phyloP scores from a whole-genome alignment of 2,113 vertebrate species.

The Hippocampus barbouri region DNA sequence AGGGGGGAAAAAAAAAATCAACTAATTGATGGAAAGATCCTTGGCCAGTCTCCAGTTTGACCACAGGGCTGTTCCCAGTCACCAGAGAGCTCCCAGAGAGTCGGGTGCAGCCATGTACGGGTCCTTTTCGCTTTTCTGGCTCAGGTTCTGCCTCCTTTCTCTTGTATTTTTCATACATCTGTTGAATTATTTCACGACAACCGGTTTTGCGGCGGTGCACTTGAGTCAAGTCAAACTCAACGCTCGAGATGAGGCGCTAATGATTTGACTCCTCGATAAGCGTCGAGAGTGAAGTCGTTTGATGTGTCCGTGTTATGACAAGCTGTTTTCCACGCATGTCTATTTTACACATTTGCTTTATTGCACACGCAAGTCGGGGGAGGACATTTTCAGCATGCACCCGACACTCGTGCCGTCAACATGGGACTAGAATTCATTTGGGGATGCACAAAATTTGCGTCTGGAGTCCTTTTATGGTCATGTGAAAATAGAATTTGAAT shows the following conservation, averaged over 20 bases:
- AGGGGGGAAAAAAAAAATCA: slow-evolving; percentile 25
- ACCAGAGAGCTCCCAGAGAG: slow-evolving; percentile 22
- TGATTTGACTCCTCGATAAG: not conserved
- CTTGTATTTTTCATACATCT: slow-evolving; percentile 4
- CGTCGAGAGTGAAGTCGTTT: not conserved
- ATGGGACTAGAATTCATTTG: not conserved
- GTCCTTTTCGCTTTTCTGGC: not conserved
- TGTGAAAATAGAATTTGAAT: not conserved
- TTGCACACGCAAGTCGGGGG: not conserved
- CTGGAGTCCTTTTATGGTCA: not conserved
- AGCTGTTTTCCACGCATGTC: not conserved
- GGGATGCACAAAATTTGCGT: not conserved
- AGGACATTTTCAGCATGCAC: not conserved
- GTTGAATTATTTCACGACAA: slow-evolving; percentile 10
- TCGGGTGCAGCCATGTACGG: not conserved
- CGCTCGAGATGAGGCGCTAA: not conserved
- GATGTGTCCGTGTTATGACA: not conserved
- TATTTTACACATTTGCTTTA: not conserved
- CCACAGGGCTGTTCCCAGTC: slow-evolving; percentile 58
- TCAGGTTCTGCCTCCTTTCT: not conserved
- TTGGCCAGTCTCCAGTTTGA: slow-evolving; percentile 58
- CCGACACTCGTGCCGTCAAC: not conserved
- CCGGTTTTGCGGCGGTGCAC: not conserved
- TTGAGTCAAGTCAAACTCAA: not conserved
- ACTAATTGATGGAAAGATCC: slow-evolving; percentile 63